Evolutionary conservation across 2,888 invertebrate species (phyloP).

Genomic region (Caenorhabditis parvicauda): DNA sequence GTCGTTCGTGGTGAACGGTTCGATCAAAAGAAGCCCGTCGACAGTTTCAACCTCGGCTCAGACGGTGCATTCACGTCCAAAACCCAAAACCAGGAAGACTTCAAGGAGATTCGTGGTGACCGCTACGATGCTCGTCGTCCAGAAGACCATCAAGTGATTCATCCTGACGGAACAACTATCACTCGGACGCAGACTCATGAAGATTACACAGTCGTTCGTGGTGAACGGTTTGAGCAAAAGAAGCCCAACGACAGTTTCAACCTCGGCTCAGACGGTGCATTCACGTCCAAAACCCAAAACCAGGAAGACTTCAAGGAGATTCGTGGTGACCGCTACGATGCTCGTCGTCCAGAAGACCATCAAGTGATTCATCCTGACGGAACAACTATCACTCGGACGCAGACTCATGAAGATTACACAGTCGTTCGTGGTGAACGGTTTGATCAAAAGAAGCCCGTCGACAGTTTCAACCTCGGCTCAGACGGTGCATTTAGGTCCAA

Average conservation of each 20-base stretch:
- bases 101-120: not conserved
- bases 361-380: not conserved
- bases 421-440: not conserved
- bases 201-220: not conserved
- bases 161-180: not conserved
- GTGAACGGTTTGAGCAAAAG: not conserved
- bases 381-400: not conserved
- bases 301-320: conserved; percentile 3
- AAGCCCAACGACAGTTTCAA: conserved; percentile 1
- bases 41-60: not conserved
- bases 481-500: not conserved
- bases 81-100: conserved; percentile 5
- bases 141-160: not conserved
- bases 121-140: not conserved
- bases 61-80: conserved; percentile 1
- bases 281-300: conserved; percentile 1
- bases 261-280: not conserved
- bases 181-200: conserved; percentile 1
- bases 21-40: not conserved
- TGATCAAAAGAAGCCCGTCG: not conserved
- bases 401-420: conserved; percentile 3
- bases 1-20: not conserved
- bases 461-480: not conserved
- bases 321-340: not conserved
- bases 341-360: not conserved